These are phyloP conservation scores for Athalia cordata DNA, from an alignment of 2,888 invertebrate genomes.

Conservation along the genomic window DNA sequence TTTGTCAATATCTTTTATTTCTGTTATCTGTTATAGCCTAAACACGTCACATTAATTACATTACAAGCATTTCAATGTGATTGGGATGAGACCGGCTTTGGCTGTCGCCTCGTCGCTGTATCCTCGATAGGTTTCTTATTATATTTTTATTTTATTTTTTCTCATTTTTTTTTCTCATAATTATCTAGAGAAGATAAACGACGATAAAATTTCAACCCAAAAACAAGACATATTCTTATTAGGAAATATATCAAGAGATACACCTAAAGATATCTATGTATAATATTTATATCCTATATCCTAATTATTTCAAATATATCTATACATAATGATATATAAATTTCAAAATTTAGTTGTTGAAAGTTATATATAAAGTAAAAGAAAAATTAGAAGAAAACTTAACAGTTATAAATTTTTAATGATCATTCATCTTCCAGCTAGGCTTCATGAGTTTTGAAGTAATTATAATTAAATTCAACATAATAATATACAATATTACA, in stretches of 20 bases:
- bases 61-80: constrained; percentile 38
- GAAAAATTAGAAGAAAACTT: constrained; percentile 19
- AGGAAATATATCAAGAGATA: constrained; percentile 38
- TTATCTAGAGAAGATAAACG: constrained; percentile 36
- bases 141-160: too few relatives aligned
- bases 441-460: neutral
- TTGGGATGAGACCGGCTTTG: constrained; percentile 30
- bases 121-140: neutral
- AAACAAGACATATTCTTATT: constrained; percentile 14
- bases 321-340: constrained; percentile 42
- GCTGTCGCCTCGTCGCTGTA: constrained; percentile 12
- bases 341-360: constrained; percentile 6
- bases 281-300: constrained; percentile 1
- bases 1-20: neutral
- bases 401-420: constrained; percentile 33
- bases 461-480: constrained; percentile 40
- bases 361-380: constrained; percentile 1
- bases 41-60: constrained; percentile 44
- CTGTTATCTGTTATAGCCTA: constrained; percentile 26
- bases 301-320: constrained; percentile 41
- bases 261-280: constrained; percentile 35
- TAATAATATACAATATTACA: constrained; percentile 43
- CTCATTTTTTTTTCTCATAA: neutral
- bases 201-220: constrained; percentile 32
- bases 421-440: constrained; percentile 43